A percentile compares a stretch with the other conserved stretches of the same genome.
Conservation (phyloP, 2,113 vertebrate species). For the Epinephelus cyanopodus region DNA sequence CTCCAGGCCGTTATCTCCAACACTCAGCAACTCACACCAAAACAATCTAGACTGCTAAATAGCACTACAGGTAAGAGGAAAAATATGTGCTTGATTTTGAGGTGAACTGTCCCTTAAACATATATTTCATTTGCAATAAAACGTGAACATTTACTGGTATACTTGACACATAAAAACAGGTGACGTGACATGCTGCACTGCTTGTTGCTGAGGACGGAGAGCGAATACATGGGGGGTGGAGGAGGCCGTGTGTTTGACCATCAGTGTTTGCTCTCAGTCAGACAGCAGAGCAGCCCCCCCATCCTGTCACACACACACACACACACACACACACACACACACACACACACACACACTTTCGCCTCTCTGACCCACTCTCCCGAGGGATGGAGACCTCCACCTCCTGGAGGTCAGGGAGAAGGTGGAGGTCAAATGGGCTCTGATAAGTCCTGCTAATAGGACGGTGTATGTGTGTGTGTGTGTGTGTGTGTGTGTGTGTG, state of each 20-base stretch:
- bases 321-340: conserved; percentile 16
- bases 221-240: conserved; percentile 34
- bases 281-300: conserved; percentile 66
- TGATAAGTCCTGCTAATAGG: conserved; percentile 82
- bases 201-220: conserved; percentile 5
- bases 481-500: conserved; percentile 45
- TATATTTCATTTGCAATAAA: conserved; percentile 4
- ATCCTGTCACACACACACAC: conserved; percentile 12
- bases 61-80: no score
- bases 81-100: no score
- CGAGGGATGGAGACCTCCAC: conserved; percentile 68
- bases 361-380: conserved; percentile 72
- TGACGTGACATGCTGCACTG: conserved; percentile 15
- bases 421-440: conserved; percentile 87
- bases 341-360: conserved; percentile 69
- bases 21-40: no score
- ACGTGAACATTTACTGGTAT: background rate
- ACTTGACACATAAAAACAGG: conserved; percentile 11
- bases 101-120: no score
- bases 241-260: conserved; percentile 80
- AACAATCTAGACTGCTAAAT: no score
- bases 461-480: conserved; percentile 44
- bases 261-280: conserved; percentile 82
- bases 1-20: no score
- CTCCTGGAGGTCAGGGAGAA: conserved; percentile 86